phyloP scores from a whole-genome alignment of 2,113 vertebrate genomes.

The Mormyrus iriodes region DNA sequence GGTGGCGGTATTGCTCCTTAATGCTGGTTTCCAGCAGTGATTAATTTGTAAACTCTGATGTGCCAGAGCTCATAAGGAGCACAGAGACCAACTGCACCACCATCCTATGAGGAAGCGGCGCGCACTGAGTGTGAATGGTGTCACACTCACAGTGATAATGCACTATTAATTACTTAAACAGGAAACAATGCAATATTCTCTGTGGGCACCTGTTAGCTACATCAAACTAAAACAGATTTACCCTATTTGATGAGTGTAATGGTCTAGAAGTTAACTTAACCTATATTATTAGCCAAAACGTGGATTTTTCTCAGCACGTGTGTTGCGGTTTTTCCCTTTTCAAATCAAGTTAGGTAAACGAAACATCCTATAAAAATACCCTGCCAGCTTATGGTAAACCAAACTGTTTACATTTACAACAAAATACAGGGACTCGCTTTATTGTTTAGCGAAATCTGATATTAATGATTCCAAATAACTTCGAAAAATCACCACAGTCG shows the following conservation, averaged over 20 bases:
- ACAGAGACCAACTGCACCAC: not conserved
- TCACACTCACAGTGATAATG: not conserved
- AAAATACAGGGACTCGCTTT: no score
- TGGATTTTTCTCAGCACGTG: not conserved
- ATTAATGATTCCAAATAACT: no score
- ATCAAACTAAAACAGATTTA: not conserved
- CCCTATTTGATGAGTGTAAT: not conserved
- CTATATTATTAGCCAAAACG: not conserved
- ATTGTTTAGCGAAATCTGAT: no score
- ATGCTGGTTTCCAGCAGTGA: not conserved
- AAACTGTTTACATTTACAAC: no score
- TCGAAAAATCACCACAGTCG: no score
- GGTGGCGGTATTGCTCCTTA: not conserved
- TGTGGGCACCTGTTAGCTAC: not conserved
- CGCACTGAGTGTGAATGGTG: no score
- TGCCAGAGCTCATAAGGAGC: not conserved
- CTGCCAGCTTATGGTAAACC: no score
- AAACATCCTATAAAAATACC: not conserved
- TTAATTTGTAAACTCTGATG: not conserved
- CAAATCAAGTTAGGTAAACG: not conserved
- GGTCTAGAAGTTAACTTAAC: not conserved
- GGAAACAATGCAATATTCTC: not conserved
- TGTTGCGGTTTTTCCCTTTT: not conserved
- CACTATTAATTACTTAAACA: not conserved
- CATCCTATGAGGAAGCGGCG: not conserved